Conservation (phyloP, 2,797 vertebrate species). For the Artibeus lituratus region DNA sequence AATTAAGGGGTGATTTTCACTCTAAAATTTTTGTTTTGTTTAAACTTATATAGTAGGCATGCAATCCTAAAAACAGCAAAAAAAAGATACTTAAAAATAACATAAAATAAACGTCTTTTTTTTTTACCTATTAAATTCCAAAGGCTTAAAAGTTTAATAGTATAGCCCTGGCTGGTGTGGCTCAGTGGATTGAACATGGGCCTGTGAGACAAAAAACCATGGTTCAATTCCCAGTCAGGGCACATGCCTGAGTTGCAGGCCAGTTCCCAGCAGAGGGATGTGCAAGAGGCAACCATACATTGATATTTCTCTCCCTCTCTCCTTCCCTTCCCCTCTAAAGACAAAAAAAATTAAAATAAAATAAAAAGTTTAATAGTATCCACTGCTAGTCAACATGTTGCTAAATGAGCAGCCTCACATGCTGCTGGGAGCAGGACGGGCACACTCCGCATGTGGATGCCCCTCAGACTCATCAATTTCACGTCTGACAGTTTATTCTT, state of each 20-base stretch:
- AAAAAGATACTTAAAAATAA: background rate
- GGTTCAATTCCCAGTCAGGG: too few relatives aligned
- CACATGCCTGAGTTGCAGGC: too few relatives aligned
- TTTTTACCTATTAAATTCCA: background rate
- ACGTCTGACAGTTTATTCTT: slow-evolving; percentile 1
- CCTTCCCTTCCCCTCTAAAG: too few relatives aligned
- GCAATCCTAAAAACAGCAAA: background rate
- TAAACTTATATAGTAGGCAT: background rate
- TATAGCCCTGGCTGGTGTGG: background rate
- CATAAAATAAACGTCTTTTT: background rate
- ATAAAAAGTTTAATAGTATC: background rate
- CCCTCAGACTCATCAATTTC: background rate
- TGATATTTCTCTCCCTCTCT: too few relatives aligned
- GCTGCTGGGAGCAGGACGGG: background rate
- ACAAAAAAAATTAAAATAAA: too few relatives aligned
- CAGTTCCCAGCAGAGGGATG: too few relatives aligned
- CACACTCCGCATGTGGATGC: background rate
- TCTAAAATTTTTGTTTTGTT: background rate
- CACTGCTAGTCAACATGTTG: background rate
- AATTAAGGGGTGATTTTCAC: background rate
- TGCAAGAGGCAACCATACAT: too few relatives aligned
- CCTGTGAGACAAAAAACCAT: too few relatives aligned
- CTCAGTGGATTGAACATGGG: too few relatives aligned
- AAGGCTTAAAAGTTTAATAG: background rate
- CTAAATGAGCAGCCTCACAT: background rate